Conservation (phyloP, 2,113 vertebrate genomes). For the Xiphorhynchus elegans region DNA sequence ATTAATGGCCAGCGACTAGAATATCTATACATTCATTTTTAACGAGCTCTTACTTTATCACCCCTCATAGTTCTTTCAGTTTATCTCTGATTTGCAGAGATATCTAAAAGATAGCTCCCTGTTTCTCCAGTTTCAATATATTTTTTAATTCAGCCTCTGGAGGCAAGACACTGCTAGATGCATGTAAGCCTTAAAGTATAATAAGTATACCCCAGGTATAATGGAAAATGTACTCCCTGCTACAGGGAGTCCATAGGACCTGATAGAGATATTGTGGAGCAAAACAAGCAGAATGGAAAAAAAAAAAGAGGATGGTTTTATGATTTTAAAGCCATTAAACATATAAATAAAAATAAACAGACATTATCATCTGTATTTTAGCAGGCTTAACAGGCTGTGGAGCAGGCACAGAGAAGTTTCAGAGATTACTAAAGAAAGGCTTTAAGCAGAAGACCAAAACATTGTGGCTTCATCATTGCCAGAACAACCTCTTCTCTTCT, state of each 20-base stretch:
- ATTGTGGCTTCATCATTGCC: background rate
- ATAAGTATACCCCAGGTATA: background rate
- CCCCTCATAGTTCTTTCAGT: background rate
- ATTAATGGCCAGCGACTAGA: background rate
- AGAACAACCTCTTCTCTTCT: conserved; percentile 21
- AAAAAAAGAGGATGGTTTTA: background rate
- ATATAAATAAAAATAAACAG: background rate
- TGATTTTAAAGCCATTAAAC: background rate
- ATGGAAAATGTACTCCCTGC: background rate
- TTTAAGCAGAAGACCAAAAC: background rate
- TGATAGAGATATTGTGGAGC: background rate
- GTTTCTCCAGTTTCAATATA: background rate
- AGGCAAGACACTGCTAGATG: background rate
- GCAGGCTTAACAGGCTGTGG: background rate
- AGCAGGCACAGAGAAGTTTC: background rate
- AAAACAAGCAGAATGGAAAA: rapidly evolving
- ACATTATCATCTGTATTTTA: background rate
- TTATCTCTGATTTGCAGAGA: background rate
- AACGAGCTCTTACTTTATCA: background rate
- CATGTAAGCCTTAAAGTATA: background rate
- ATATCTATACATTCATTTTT: background rate
- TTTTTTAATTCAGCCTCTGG: background rate
- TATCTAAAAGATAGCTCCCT: background rate
- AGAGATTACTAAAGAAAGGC: background rate
- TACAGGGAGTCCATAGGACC: background rate